Percentiles rank a stretch among this genome's conserved stretches.
phyloP scores from a whole-genome alignment of 2,797 vertebrate genomes.

The Chromis chromis region DNA sequence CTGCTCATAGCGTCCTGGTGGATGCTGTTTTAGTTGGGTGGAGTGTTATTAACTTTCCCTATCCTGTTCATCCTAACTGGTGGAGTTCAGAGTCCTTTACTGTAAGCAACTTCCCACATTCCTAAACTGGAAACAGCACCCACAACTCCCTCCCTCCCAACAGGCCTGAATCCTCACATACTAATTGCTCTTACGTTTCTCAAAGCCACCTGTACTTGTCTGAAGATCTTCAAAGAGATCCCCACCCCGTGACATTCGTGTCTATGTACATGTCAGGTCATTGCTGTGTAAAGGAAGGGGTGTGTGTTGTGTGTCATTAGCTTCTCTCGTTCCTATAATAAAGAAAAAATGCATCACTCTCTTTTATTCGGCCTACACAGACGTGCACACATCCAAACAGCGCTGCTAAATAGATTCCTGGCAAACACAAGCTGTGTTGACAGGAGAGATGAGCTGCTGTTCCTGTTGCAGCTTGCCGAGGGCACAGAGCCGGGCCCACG shows the following conservation, averaged over 20 bases:
- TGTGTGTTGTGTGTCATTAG: slow-evolving; percentile 69
- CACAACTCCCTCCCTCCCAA: slow-evolving; percentile 20
- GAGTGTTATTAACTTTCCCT: slow-evolving; percentile 21
- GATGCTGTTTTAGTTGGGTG: background rate
- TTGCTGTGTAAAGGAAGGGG: slow-evolving; percentile 63
- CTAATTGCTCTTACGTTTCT: slow-evolving; percentile 58
- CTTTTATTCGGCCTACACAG: slow-evolving; percentile 70
- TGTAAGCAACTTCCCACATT: slow-evolving; percentile 57
- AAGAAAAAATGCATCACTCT: slow-evolving; percentile 71
- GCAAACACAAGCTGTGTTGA: slow-evolving; percentile 86
- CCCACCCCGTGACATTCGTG: slow-evolving; percentile 63
- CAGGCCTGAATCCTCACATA: slow-evolving; percentile 36
- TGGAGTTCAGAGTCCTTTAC: slow-evolving; percentile 15
- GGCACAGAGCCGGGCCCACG: slow-evolving; percentile 62
- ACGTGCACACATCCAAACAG: slow-evolving; percentile 72
- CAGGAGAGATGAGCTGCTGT: slow-evolving; percentile 82
- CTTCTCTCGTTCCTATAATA: slow-evolving; percentile 64
- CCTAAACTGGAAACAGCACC: slow-evolving; percentile 36
- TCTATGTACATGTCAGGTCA: slow-evolving; percentile 67
- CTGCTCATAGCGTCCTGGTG: background rate
- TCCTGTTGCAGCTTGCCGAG: slow-evolving; percentile 84
- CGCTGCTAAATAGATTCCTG: slow-evolving; percentile 78
- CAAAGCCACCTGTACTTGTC: slow-evolving; percentile 67
- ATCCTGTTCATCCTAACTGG: slow-evolving; percentile 2
- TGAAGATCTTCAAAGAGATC: slow-evolving; percentile 73